Percentiles rank a stretch among this genome's conserved stretches.
These are phyloP conservation scores for Hofmannophila pseudospretella DNA, from an alignment of 2,888 invertebrate genomes.

Conservation along the genomic window DNA sequence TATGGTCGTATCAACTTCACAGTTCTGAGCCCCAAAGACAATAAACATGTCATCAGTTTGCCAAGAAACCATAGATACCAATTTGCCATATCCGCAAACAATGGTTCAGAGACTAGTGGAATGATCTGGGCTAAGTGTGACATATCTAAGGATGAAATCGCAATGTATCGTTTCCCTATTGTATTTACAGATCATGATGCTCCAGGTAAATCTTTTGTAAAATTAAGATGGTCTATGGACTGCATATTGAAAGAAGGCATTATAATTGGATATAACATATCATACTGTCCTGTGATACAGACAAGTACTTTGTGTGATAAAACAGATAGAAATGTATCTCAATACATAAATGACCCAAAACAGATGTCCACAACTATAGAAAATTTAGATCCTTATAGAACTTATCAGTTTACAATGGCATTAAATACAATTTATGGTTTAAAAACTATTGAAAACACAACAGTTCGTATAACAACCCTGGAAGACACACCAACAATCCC, in stretches of 20 bases:
- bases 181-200: slow-evolving; percentile 45
- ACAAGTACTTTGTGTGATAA: slow-evolving; percentile 76
- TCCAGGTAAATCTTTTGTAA: slow-evolving; percentile 56
- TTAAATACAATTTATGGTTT: slow-evolving; percentile 70
- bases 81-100: slow-evolving; percentile 91
- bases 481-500: slow-evolving; percentile 82
- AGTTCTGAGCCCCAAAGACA: slow-evolving; percentile 45
- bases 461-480: slow-evolving; percentile 80
- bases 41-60: slow-evolving; percentile 79
- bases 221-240: slow-evolving; percentile 85
- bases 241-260: slow-evolving; percentile 85
- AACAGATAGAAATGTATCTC: slow-evolving; percentile 44
- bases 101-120: slow-evolving; percentile 83
- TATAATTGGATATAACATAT: slow-evolving; percentile 85
- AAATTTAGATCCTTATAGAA: slow-evolving; percentile 84
- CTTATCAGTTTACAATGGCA: slow-evolving; percentile 83
- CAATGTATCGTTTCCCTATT: slow-evolving; percentile 76
- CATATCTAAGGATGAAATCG: slow-evolving; percentile 61
- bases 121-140: slow-evolving; percentile 90
- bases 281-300: slow-evolving; percentile 82
- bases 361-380: slow-evolving; percentile 77
- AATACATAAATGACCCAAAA: slow-evolving; percentile 61
- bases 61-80: slow-evolving; percentile 80
- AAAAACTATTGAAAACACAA: slow-evolving; percentile 68
- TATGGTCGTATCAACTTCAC: slow-evolving; percentile 69